Conservation (phyloP, 2,797 vertebrate genomes). For the Sebastes hopkinsi region DNA sequence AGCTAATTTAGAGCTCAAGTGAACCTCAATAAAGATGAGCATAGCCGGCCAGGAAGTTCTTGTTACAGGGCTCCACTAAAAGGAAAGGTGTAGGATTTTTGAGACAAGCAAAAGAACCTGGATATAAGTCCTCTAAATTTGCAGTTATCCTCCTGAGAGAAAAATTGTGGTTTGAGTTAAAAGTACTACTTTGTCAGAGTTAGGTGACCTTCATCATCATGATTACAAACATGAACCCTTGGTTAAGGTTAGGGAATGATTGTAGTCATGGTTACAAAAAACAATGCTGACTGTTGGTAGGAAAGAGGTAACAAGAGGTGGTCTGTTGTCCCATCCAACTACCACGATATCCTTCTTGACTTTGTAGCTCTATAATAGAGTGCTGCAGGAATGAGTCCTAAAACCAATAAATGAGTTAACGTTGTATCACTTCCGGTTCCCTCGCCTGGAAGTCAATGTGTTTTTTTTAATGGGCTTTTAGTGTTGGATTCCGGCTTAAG, state of each 20-base stretch:
- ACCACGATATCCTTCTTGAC: not conserved
- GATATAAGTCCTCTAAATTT: not conserved
- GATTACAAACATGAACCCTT: not conserved
- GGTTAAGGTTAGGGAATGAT: not conserved
- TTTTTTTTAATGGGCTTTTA: no score
- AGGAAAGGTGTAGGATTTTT: conserved; percentile 31
- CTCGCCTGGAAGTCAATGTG: no score
- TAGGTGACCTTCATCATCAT: not conserved
- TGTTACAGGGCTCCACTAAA: conserved; percentile 21
- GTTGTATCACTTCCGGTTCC: no score
- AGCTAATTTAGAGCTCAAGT: conserved; percentile 82
- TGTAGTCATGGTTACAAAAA: not conserved
- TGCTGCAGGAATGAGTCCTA: no score
- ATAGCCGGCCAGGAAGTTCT: conserved; percentile 42
- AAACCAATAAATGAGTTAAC: no score
- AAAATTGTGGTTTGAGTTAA: not conserved
- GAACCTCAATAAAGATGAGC: conserved; percentile 73
- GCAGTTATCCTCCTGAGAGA: not conserved
- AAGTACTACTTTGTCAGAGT: not conserved
- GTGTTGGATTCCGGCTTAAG: no score
- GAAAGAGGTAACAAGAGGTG: not conserved
- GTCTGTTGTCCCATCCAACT: not conserved
- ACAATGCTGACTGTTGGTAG: no score
- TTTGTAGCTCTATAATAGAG: not conserved
- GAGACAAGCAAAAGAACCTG: not conserved